phyloP scores from a whole-genome alignment of 2,797 vertebrate species.

The Lerista edwardsae region DNA sequence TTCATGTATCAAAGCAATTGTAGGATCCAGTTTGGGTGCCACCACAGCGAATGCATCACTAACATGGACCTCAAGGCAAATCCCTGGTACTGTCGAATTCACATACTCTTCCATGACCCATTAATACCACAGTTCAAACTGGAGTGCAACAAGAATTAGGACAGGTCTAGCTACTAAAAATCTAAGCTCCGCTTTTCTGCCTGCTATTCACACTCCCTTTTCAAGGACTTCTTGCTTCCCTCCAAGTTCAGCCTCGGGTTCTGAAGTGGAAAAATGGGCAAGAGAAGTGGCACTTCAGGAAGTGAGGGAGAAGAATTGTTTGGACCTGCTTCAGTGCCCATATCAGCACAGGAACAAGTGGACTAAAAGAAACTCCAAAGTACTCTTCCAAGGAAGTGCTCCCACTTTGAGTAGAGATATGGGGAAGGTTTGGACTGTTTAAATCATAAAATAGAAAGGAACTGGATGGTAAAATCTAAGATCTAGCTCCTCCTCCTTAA shows the following conservation, averaged over 20 bases:
- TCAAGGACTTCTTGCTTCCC: background rate
- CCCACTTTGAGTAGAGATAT: background rate
- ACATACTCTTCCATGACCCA: background rate
- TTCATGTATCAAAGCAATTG: slow-evolving; percentile 34
- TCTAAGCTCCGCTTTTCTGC: background rate
- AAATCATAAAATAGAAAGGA: background rate
- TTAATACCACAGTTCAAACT: background rate
- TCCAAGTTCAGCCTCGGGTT: background rate
- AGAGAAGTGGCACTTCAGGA: background rate
- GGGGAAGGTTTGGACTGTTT: background rate
- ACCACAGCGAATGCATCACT: background rate
- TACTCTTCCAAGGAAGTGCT: too few species aligned
- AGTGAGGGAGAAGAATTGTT: background rate
- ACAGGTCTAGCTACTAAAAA: background rate
- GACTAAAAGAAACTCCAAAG: background rate
- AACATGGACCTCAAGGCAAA: background rate
- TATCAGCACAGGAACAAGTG: background rate
- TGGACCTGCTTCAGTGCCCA: too few species aligned
- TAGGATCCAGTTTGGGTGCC: background rate
- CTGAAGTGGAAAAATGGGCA: background rate
- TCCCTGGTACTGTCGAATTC: background rate
- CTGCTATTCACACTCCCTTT: background rate
- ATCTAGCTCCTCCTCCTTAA: background rate
- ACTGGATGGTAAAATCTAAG: too few species aligned
- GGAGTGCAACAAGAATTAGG: background rate